These are phyloP conservation scores for Lethocerus indicus DNA, from an alignment of 1,140 invertebrate species.

Conservation along the genomic window DNA sequence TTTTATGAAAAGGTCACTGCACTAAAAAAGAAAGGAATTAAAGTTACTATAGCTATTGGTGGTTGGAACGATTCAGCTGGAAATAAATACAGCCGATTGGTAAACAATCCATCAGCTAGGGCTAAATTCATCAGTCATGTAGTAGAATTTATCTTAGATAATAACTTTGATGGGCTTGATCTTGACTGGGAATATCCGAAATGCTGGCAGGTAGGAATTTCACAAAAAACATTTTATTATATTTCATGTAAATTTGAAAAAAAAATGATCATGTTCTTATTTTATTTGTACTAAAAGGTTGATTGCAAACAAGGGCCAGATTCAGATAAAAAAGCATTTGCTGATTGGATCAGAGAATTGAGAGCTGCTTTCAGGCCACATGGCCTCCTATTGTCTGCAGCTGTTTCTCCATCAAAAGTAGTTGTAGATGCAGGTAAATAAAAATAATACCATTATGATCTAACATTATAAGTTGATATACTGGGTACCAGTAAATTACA, in stretches of 20 bases:
- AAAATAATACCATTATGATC: neutral
- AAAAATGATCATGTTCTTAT: neutral
- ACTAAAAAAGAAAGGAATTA: constrained; percentile 33
- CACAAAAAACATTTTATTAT: neutral
- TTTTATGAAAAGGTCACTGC: constrained; percentile 38
- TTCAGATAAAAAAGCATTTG: constrained; percentile 59
- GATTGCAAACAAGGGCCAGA: constrained; percentile 58
- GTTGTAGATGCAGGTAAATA: constrained; percentile 25
- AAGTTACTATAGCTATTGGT: constrained; percentile 40
- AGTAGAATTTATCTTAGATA: constrained; percentile 33
- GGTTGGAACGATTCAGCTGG: constrained; percentile 45
- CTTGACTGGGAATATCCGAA: constrained; percentile 53
- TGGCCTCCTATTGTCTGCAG: constrained; percentile 55
- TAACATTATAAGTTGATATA: neutral
- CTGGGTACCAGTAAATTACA: neutral
- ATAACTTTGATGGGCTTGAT: constrained; percentile 41
- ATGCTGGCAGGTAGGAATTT: constrained; percentile 40
- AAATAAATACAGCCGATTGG: constrained; percentile 40
- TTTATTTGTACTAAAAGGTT: constrained; percentile 27
- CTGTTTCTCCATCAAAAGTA: constrained; percentile 67
- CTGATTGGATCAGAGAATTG: constrained; percentile 49
- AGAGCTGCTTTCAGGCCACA: constrained; percentile 47
- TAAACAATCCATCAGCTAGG: constrained; percentile 29
- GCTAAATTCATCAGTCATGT: constrained; percentile 32
- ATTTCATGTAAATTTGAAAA: neutral